Evolutionary conservation across 2,113 vertebrate species (phyloP).

Genomic region (Patagioenas fasciata): DNA sequence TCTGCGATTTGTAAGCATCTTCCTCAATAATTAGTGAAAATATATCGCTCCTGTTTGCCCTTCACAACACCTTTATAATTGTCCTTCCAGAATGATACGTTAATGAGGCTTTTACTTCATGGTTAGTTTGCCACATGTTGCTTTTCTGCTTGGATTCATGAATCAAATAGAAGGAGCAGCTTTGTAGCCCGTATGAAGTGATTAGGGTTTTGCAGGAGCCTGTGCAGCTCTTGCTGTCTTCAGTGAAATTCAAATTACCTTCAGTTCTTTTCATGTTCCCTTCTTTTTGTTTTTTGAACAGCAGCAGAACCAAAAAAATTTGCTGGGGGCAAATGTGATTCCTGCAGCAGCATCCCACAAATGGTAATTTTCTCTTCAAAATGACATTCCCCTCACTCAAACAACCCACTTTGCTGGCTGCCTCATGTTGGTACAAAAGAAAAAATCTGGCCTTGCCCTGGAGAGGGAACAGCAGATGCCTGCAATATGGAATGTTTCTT

Average conservation of each 20-base stretch:
- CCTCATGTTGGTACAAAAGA: background rate
- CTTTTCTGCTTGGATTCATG: conserved; percentile 43
- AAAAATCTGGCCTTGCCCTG: background rate
- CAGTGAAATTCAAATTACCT: background rate
- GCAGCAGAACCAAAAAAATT: background rate
- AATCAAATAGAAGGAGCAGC: conserved; percentile 25
- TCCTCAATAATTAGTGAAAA: background rate
- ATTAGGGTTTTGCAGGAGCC: background rate
- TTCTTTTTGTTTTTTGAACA: background rate
- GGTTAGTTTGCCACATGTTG: conserved; percentile 40
- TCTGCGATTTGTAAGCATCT: background rate
- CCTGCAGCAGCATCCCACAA: background rate
- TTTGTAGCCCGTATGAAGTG: background rate
- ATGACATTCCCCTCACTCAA: background rate
- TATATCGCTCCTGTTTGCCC: background rate
- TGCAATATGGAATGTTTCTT: background rate
- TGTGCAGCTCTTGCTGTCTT: background rate
- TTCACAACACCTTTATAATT: background rate
- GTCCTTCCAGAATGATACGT: background rate
- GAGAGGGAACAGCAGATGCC: background rate
- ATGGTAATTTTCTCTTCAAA: background rate
- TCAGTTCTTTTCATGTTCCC: background rate
- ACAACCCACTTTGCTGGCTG: background rate
- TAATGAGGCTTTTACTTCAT: conserved; percentile 52
- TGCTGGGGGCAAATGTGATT: background rate